These are phyloP conservation scores for Corvus cornix DNA, from an alignment of 2,113 vertebrate species.

Conservation along the genomic window DNA sequence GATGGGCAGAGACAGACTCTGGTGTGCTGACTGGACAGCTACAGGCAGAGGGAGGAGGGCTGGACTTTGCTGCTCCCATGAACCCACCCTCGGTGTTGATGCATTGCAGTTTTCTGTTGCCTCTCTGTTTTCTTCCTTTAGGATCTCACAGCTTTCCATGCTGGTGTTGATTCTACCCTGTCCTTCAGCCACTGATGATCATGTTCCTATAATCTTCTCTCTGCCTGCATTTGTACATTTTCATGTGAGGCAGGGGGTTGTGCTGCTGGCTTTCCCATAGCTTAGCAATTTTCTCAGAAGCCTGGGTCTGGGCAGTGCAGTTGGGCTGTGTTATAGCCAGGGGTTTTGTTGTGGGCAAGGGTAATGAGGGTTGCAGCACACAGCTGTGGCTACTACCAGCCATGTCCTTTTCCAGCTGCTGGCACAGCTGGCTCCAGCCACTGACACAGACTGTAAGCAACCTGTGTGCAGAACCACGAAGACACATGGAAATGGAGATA, in stretches of 20 bases:
- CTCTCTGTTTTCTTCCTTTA: neutral
- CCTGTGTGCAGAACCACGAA: rapidly evolving
- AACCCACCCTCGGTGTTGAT: rapidly evolving
- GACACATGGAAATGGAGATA: rapidly evolving
- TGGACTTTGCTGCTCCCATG: neutral
- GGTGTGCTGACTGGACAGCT: rapidly evolving
- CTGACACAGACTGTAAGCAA: neutral
- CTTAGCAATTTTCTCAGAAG: neutral
- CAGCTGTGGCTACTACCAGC: neutral
- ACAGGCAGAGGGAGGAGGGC: neutral
- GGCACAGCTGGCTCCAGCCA: neutral
- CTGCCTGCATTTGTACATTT: neutral
- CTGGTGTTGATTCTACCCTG: neutral
- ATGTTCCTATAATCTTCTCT: neutral
- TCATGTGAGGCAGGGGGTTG: neutral
- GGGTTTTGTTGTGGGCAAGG: neutral
- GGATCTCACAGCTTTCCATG: neutral
- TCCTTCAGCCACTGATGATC: neutral
- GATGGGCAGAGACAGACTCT: rapidly evolving
- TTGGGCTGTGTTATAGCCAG: rapidly evolving
- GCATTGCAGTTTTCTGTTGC: rapidly evolving
- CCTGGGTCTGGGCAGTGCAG: rapidly evolving
- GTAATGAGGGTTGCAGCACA: neutral
- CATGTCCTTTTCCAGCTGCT: neutral
- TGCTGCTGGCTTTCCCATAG: neutral